Evolutionary conservation across 1,140 invertebrate species (phyloP), one percentile per base, ranked within the genome.

Genomic region (Campoletis sonorensis): DNA sequence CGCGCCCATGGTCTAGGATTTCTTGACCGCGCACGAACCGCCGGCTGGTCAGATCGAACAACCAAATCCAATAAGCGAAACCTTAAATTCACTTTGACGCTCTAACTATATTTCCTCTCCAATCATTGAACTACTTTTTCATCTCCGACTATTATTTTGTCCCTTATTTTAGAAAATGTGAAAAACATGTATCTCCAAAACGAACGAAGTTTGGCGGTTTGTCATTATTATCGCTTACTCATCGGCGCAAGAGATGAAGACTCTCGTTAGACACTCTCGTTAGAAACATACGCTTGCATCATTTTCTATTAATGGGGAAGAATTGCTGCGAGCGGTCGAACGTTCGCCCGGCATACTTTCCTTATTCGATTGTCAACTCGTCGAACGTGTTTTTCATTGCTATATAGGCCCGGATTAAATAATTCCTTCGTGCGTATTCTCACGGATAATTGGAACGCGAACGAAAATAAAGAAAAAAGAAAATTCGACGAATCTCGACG

Each of bases 11-110:
- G 40, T 45, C 40, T 45, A 10, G 40, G 40, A 45, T 45, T 45
- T 45, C 40, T 45, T 45, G 40, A 11, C 40, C 40, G 13, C 40
- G n/a, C n/a, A n/a, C n/a, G n/a, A n/a, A 45, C 13, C 5, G 13
- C 40, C 13, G 26, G 30, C 49, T 23, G 49, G 40, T 30, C 33
- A 77, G 21, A 79, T 68, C 70, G 64, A 27, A 26, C 40, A 15
- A 80, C 16, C 18, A 83, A 75, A 87, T 88, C 84, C 87, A 88
- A 86, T 88, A 88, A 89, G 82, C 84, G 84, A 88, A 89, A 87
- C 86, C 84, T 86, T 87, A 89, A 88, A 88, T 86, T 87, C 61
- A 70, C 79, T 68, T 13, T n/a, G 11, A 26, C 40, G 40, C 79
- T 82, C 76, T 85, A 81, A 72, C 80, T 82, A 84, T 79, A 82